Conservation (phyloP, 2,888 invertebrate genomes). For the Adineta ricciae region DNA sequence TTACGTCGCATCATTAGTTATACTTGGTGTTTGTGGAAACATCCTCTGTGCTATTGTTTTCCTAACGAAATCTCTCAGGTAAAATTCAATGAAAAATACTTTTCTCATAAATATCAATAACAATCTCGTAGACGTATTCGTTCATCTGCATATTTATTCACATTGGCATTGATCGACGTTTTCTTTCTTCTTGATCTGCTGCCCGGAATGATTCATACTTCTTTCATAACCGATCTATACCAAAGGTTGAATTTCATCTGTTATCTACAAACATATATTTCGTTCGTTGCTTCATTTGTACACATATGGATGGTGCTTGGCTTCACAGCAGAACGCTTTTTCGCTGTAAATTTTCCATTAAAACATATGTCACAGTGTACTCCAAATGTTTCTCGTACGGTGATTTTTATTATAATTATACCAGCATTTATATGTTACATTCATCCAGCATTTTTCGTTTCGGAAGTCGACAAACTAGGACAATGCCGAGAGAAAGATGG, state of each 20-base stretch:
- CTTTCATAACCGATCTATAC: not conserved
- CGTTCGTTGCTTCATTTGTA: constrained; percentile 15
- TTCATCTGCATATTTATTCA: constrained; percentile 8
- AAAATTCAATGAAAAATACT: not conserved
- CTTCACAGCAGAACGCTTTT: constrained; percentile 12
- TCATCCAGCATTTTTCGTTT: not conserved
- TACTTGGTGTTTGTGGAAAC: constrained; percentile 6
- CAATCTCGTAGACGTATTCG: not conserved
- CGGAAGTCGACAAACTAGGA: not conserved
- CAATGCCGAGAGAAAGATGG: constrained; percentile 16
- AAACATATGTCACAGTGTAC: constrained; percentile 18
- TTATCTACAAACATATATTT: not conserved
- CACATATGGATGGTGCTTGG: constrained; percentile 16
- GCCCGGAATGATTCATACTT: not conserved
- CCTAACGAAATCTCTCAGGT: not conserved
- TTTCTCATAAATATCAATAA: not conserved
- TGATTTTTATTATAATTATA: not conserved
- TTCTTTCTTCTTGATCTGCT: not conserved
- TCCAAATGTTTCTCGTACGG: not conserved
- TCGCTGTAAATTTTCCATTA: constrained; percentile 8
- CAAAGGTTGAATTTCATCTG: not conserved
- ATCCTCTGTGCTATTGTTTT: not conserved
- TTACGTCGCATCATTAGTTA: not conserved
- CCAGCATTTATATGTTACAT: constrained; percentile 14
- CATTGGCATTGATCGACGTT: not conserved